Evolutionary conservation across 2,797 vertebrate genomes (phyloP).

Genomic region (Sebastes nivosus): DNA sequence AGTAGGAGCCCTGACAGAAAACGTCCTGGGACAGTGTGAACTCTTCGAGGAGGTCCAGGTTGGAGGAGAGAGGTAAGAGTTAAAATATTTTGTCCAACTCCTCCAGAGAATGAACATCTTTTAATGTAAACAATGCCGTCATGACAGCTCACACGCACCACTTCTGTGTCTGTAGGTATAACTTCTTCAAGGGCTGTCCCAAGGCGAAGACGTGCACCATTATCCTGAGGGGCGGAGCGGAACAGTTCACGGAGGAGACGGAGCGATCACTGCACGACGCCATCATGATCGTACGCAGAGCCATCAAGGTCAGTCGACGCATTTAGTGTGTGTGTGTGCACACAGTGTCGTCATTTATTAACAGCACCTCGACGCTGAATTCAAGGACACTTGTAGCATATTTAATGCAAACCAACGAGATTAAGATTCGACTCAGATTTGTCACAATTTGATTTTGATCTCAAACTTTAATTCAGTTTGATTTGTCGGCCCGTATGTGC

Average conservation of each 20-base stretch:
- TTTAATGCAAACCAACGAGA: not conserved
- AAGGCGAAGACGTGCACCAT: conserved; percentile 96
- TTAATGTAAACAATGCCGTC: too few relatives aligned
- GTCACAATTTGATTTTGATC: not conserved
- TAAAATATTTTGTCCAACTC: not conserved
- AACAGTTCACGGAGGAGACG: conserved; percentile 99
- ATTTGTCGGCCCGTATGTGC: not conserved
- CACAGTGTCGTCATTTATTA: too few relatives aligned
- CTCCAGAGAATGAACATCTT: not conserved
- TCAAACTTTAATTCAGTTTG: not conserved
- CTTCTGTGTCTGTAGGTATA: conserved; percentile 86
- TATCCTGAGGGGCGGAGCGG: conserved; percentile 93
- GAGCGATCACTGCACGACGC: conserved; percentile 97
- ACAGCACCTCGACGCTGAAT: not conserved
- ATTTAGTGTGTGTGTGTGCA: not conserved
- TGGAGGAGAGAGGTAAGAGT: conserved; percentile 92
- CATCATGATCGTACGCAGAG: conserved; percentile 98
- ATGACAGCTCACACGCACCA: not conserved
- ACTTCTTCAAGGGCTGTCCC: conserved; percentile 95
- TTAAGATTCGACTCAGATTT: not conserved
- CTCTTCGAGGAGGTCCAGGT: conserved; percentile 97
- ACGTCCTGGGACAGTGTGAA: conserved; percentile 92
- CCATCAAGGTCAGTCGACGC: conserved; percentile 89
- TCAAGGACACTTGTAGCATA: not conserved
- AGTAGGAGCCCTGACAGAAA: conserved; percentile 84